Base-by-base conservation (phyloP, 1,140 invertebrate genomes). In the Berghia stephanieae region DNA sequence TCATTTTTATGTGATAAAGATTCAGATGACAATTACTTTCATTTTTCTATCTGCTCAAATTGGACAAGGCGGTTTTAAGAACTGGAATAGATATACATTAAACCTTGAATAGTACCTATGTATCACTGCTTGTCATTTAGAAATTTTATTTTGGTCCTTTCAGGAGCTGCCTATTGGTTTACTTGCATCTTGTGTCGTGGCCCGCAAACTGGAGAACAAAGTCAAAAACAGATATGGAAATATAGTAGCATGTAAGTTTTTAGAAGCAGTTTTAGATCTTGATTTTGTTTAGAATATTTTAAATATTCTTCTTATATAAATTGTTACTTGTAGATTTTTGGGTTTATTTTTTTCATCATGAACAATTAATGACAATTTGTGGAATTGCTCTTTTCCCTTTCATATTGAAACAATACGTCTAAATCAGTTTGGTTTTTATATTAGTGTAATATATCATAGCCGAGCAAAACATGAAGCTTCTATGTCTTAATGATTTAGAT, bases 191-290 rank as follows among this genome's bases (percentile, higher is more conserved):
- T 85, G 83, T 84, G 84, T 86, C 46, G 83, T 84, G 36, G 86
- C 87, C 27, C 78, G 81, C 55, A 83, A 81, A 83, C 80, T 81
- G 42, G 96, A 98, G 84, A 98, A 98, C 88, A 95, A 96, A 87
- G 91, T 93, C 70, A 98, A 98, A 89, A 98, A 98, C 90, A 92
- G 97, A 88, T 98, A 98, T 89, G 91, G 97, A 21, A 98, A 98
- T 86, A 98, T 98, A 80, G 94, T 97, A 80, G 96, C 96, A 67
- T 98, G 96, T 97, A 92, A 93, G 94, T 85, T 74, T 21, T 34
- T 8, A 31, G 34, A 36, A 34, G 24, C 6, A 5, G 36, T 40
- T 63, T 63, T 66, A 42, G 13, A 66, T 21, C 4, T 44, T 34
- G 13, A 5, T 38, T n/a, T n/a, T n/a, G n/a, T n/a, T n/a, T n/a